A percentile compares a stretch with the other conserved stretches of the same genome.
Evolutionary conservation across 30 jellyfish, hydroid and myxozoan genomes (phyloP).

Genomic region (Mastigias papua): DNA sequence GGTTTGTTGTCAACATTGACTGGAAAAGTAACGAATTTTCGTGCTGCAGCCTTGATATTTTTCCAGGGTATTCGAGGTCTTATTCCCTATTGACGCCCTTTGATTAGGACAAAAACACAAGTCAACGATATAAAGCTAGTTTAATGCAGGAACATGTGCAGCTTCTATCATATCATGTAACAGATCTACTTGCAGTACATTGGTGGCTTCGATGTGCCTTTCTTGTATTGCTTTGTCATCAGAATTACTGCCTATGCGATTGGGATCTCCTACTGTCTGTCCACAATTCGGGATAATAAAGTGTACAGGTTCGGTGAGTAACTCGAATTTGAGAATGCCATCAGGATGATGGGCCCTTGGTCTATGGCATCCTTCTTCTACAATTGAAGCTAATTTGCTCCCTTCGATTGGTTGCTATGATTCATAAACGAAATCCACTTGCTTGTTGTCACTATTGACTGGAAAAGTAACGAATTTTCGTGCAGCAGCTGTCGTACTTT

Average conservation of each 20-base stretch:
- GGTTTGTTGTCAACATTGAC: too few species aligned
- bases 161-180: not conserved
- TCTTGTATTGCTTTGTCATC: not conserved
- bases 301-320: not conserved
- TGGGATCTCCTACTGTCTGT: conserved; percentile 3
- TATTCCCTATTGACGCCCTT: too few species aligned
- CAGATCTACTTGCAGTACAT: conserved; percentile 14
- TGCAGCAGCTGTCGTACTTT: too few species aligned
- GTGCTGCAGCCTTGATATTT: too few species aligned
- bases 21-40: not conserved
- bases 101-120: too few species aligned
- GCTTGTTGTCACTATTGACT: not conserved
- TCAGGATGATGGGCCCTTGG: not conserved
- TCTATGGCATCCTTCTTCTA: not conserved
- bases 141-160: conserved; percentile 17
- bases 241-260: not conserved
- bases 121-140: too few species aligned
- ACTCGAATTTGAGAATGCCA: not conserved
- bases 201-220: conserved; percentile 29
- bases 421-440: not conserved
- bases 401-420: not conserved
- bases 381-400: not conserved
- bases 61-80: too few species aligned
- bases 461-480: not conserved
- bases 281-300: not conserved